A percentile compares a stretch with the other conserved stretches of the same genome.
Evolutionary conservation across 2,888 invertebrate species (phyloP).

Genomic region (Ashinkailepas kermadecensis): DNA sequence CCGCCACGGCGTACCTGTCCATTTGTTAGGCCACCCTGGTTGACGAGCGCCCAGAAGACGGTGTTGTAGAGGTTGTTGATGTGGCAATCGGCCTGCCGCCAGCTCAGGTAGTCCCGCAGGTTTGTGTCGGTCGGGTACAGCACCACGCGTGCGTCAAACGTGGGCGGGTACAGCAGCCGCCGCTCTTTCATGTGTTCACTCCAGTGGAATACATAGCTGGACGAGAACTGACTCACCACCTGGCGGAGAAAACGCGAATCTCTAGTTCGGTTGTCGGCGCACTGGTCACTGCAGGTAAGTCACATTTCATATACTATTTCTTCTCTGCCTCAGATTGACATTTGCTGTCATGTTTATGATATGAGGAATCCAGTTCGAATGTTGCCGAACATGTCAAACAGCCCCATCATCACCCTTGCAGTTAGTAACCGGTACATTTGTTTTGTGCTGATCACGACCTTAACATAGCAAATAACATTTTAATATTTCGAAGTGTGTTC

Average conservation of each 20-base stretch:
- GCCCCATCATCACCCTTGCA: no score
- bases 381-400: no score
- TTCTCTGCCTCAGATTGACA: no score
- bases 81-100: constrained; percentile 92
- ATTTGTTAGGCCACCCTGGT: constrained; percentile 63
- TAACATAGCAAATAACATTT: no score
- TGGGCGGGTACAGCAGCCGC: constrained; percentile 71
- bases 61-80: constrained; percentile 97
- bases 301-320: no score
- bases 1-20: constrained; percentile 51
- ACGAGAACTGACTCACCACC: constrained; percentile 76
- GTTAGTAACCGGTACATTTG: no score
- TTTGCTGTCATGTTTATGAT: no score
- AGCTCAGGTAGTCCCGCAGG: constrained; percentile 78
- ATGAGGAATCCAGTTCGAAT: no score
- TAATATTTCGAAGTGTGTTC: no score
- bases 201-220: constrained; percentile 84
- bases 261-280: not conserved
- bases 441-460: no score
- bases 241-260: not conserved
- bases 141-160: constrained; percentile 85
- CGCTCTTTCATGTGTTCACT: constrained; percentile 61
- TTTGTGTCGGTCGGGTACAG: constrained; percentile 81
- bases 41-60: constrained; percentile 84
- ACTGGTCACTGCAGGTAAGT: no score